A percentile compares a stretch with the other conserved stretches of the same genome.
phyloP scores from a whole-genome alignment of 2,113 vertebrate species.

The Conger conger region DNA sequence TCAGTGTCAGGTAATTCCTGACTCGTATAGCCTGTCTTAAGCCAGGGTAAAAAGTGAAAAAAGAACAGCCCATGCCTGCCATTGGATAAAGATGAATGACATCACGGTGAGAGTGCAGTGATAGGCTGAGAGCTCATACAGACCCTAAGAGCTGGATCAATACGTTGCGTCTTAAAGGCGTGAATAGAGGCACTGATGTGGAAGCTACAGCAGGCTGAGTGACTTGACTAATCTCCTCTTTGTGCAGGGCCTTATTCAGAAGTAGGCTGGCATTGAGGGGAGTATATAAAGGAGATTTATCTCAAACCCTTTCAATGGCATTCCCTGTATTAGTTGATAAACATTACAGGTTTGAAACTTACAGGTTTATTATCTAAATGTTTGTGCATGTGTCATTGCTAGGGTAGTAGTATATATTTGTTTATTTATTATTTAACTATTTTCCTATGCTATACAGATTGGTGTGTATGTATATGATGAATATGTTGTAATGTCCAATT shows the following conservation, averaged over 20 bases:
- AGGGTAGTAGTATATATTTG: background rate
- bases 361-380: background rate
- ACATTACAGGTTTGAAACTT: background rate
- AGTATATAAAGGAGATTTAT: conserved; percentile 14
- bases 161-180: conserved; percentile 8
- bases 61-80: background rate
- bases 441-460: too few relatives aligned
- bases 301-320: background rate
- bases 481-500: too few relatives aligned
- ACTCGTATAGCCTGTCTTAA: background rate
- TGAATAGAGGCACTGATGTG: conserved; percentile 8
- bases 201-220: conserved; percentile 7
- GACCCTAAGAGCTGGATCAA: conserved; percentile 1
- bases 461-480: too few relatives aligned
- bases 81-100: conserved; percentile 1
- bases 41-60: background rate
- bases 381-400: background rate
- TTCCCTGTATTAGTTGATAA: background rate
- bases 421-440: background rate
- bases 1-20: too few relatives aligned
- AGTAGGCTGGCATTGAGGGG: conserved; percentile 4
- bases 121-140: conserved; percentile 12
- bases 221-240: conserved; percentile 20
- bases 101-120: background rate
- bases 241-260: conserved; percentile 9